Base-by-base conservation (phyloP, 2,888 invertebrate species). In the Geophilus truncorum region DNA sequence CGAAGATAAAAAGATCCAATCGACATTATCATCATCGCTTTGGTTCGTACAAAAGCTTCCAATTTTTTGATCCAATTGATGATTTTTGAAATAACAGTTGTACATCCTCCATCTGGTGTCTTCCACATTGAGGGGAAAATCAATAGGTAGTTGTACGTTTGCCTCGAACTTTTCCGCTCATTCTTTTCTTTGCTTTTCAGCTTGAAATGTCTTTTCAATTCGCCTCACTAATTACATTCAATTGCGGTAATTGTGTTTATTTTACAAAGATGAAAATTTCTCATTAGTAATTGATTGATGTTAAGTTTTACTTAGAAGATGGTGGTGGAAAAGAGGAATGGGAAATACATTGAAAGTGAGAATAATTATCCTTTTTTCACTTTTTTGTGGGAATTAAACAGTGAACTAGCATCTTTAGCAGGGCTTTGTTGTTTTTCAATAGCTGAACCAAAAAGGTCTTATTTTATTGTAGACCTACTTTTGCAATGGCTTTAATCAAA, bases 131-230 rank as follows among this genome's bases (percentile, higher is more conserved):
- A 21, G n/a, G 9, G 28, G 15, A 62, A 62, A 62, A 62, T 62
- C 62, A 28, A 62, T 62, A 45, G 1, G 0, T 3, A 23, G 6
- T 25, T 23, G 2, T 62, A 25, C 10, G 15, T 62, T 23, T 62
- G 62, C 28, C 25, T 25, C 25, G 6, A 62, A 28, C 12, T 62
- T 62, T 62, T 28, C 12, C 62, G 62, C 62, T 62, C 62, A 62
- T 62, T 62, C 62, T 62, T 62, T 62, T 62, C 62, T 62, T 62
- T 62, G 62, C 62, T 28, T 62, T 62, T 62, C 62, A 62, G 62
- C 62, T 62, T 62, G 62, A 62, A 62, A 62, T 62, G 62, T 62
- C 62, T 62, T 62, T 45, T 62, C 25, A 62, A 62, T 62, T 62
- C 62, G 62, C 25, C 5, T 62, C 23, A 28, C 62, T 62, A 62